Percentiles rank a stretch among this genome's conserved stretches.
Evolutionary conservation across 2,797 vertebrate species (phyloP).

Genomic region (Chelidonichthys spinosus): DNA sequence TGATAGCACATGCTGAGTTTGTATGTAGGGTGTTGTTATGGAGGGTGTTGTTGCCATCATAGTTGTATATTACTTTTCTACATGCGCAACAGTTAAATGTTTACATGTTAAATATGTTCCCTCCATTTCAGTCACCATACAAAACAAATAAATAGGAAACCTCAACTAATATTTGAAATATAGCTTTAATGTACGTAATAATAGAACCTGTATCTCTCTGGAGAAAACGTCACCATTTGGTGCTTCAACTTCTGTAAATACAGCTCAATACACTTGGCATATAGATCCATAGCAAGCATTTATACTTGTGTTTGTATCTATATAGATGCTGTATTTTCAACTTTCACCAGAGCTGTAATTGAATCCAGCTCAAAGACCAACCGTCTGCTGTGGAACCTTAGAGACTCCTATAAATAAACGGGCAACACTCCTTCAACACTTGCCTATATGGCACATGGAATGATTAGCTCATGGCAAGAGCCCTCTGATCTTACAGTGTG

Average conservation of each 20-base stretch:
- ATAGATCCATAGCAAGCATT: conserved; percentile 49
- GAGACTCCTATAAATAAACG: conserved; percentile 85
- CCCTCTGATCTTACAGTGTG: conserved; percentile 76
- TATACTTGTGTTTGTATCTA: conserved; percentile 59
- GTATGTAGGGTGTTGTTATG: background rate
- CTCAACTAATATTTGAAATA: conserved; percentile 1
- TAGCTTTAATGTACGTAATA: conserved; percentile 16
- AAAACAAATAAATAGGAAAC: background rate
- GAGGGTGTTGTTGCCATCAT: background rate
- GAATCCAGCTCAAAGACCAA: conserved; percentile 76
- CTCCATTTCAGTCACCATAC: conserved; percentile 5
- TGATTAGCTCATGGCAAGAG: conserved; percentile 80
- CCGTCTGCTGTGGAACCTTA: conserved; percentile 79
- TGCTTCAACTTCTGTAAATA: conserved; percentile 14
- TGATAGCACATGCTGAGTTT: conserved; percentile 23
- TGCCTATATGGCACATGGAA: conserved; percentile 79
- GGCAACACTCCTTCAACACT: conserved; percentile 78
- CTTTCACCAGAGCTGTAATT: conserved; percentile 80
- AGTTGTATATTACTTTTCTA: conserved; percentile 11
- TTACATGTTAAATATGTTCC: background rate
- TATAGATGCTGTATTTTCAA: conserved; percentile 71
- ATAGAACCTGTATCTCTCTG: conserved; percentile 3
- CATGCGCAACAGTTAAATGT: background rate
- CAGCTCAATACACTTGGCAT: conserved; percentile 8
- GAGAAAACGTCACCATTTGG: background rate